Evolutionary conservation across 2,888 invertebrate species (phyloP).

Genomic region (Boloria euphrosyne): DNA sequence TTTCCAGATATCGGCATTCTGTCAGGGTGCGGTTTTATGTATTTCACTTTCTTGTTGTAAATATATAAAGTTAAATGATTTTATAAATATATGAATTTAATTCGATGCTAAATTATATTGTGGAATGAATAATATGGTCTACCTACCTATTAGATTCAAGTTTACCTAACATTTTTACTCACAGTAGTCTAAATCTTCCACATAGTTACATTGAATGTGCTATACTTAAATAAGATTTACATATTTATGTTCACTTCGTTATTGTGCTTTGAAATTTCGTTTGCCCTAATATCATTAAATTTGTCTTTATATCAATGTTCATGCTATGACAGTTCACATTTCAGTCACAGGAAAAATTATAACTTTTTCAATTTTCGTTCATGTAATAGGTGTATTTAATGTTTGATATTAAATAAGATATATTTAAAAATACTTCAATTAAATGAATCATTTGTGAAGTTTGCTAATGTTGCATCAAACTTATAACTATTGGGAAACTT

Average conservation of each 20-base stretch:
- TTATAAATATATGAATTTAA: constrained; percentile 13
- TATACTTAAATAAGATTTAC: not conserved
- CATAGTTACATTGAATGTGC: not conserved
- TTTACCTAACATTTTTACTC: constrained; percentile 9
- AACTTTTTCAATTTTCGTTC: no score
- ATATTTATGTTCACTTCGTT: not conserved
- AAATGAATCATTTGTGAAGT: no score
- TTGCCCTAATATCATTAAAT: constrained; percentile 6
- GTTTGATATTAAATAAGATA: no score
- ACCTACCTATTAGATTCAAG: constrained; percentile 21
- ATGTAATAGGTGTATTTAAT: no score
- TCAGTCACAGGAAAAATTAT: no score
- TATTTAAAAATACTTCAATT: no score
- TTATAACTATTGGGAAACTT: no score
- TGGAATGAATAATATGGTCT: constrained; percentile 24
- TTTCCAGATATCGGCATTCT: constrained; percentile 80
- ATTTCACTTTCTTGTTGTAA: constrained; percentile 49
- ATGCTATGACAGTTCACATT: constrained; percentile 5
- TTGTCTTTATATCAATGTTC: constrained; percentile 10
- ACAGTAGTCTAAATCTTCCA: constrained; percentile 1
- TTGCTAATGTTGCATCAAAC: no score
- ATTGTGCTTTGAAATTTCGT: constrained; percentile 9
- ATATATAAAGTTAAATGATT: constrained; percentile 37
- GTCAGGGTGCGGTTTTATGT: constrained; percentile 76
- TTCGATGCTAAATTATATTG: constrained; percentile 5